Conservation (phyloP, 2,113 vertebrate genomes). For the Carlito syrichta region DNA sequence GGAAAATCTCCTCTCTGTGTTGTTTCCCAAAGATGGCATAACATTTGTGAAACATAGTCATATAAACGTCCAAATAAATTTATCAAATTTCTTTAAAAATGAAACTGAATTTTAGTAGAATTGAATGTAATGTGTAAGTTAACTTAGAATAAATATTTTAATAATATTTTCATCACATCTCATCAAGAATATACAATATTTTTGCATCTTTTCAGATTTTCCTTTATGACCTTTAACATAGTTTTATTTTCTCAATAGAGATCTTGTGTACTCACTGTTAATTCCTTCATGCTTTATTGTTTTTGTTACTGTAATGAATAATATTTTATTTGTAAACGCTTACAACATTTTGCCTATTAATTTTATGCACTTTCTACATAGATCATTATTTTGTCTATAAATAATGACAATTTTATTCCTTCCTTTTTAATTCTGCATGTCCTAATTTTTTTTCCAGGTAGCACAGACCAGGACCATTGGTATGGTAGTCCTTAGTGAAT, state of each 20-base stretch:
- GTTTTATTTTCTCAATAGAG: background rate
- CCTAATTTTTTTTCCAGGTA: background rate
- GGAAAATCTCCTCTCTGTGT: background rate
- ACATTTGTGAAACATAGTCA: background rate
- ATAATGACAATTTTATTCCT: background rate
- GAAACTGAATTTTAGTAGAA: background rate
- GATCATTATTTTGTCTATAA: background rate
- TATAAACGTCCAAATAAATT: background rate
- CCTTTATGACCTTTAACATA: background rate
- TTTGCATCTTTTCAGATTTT: background rate
- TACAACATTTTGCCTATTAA: background rate
- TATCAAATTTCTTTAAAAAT: background rate
- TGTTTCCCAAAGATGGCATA: background rate
- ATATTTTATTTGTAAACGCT: background rate
- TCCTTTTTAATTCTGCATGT: background rate
- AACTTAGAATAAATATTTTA: background rate
- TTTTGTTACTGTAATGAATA: background rate
- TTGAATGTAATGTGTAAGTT: background rate
- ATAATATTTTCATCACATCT: background rate
- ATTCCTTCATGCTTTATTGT: background rate
- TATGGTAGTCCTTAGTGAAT: background rate
- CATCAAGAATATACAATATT: background rate
- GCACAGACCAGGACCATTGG: background rate
- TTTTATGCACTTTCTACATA: background rate
- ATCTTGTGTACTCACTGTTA: too few relatives aligned